Percentiles rank a stretch among this genome's conserved stretches.
These are phyloP conservation scores for Drosophila triauraria DNA, from an alignment of 1,140 invertebrate genomes.

Conservation along the genomic window DNA sequence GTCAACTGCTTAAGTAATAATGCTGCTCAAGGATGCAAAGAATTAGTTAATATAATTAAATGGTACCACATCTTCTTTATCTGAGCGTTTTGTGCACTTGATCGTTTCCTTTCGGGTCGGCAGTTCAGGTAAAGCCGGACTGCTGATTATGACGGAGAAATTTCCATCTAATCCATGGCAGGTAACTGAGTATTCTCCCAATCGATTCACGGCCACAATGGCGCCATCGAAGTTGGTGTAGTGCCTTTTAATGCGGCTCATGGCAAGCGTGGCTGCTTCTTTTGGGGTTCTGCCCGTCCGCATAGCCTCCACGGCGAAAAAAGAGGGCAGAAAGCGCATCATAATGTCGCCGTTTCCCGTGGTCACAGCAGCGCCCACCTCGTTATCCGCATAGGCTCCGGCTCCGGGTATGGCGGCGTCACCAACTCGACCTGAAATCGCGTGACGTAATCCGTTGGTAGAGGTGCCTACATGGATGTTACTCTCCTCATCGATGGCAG, in stretches of 20 bases:
- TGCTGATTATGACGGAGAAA: slow-evolving; percentile 89
- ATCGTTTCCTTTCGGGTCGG: slow-evolving; percentile 11
- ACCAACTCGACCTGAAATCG: slow-evolving; percentile 94
- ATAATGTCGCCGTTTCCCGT: slow-evolving; percentile 99
- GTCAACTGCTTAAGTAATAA: no score
- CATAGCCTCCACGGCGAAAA: slow-evolving; percentile 90
- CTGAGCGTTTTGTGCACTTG: slow-evolving; percentile 13
- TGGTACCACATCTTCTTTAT: not conserved
- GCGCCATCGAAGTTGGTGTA: slow-evolving; percentile 94
- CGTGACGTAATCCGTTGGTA: slow-evolving; percentile 96
- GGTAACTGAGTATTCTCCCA: slow-evolving; percentile 92
- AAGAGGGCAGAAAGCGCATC: slow-evolving; percentile 89
- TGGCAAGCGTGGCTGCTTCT: slow-evolving; percentile 88
- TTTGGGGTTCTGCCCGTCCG: slow-evolving; percentile 89
- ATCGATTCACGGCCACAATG: slow-evolving; percentile 91
- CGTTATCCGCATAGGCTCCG: slow-evolving; percentile 96
- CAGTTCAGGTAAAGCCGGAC: not conserved
- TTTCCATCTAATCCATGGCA: slow-evolving; percentile 90
- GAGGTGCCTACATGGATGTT: slow-evolving; percentile 97
- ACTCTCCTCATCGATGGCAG: slow-evolving; percentile 93
- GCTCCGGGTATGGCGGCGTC: slow-evolving; percentile 97
- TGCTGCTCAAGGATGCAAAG: no score
- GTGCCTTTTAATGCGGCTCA: slow-evolving; percentile 89
- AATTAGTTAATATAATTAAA: not conserved
- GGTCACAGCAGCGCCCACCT: slow-evolving; percentile 95